Evolutionary conservation across 2,113 vertebrate genomes (phyloP).

Genomic region (Stercorarius parasiticus): DNA sequence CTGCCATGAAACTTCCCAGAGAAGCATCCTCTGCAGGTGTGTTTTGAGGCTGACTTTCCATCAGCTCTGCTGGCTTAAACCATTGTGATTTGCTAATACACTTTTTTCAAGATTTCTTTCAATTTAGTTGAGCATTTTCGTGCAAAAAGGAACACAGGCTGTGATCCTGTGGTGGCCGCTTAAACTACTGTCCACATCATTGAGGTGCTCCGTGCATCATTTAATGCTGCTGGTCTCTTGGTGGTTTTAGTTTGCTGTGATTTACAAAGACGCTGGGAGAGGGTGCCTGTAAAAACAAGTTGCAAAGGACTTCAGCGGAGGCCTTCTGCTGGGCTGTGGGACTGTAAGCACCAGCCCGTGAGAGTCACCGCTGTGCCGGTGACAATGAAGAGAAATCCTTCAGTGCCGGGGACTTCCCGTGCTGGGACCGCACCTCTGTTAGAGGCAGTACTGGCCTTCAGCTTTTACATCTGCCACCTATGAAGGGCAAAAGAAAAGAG

Average conservation of each 20-base stretch:
- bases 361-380: background rate
- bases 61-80: background rate
- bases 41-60: background rate
- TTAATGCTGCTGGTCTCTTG: background rate
- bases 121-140: background rate
- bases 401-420: fast-evolving
- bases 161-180: background rate
- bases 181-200: background rate
- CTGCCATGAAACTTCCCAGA: background rate
- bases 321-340: background rate
- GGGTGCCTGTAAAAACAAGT: background rate
- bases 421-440: background rate
- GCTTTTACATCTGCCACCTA: background rate
- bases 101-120: background rate
- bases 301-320: background rate
- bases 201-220: background rate
- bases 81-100: background rate
- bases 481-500: background rate
- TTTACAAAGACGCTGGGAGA: background rate
- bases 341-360: background rate
- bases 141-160: background rate
- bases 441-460: background rate
- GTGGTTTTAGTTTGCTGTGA: background rate
- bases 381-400: background rate
- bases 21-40: background rate